Evolutionary conservation across 2,797 vertebrate species (phyloP).

Genomic region (Cephalopachus bancanus): DNA sequence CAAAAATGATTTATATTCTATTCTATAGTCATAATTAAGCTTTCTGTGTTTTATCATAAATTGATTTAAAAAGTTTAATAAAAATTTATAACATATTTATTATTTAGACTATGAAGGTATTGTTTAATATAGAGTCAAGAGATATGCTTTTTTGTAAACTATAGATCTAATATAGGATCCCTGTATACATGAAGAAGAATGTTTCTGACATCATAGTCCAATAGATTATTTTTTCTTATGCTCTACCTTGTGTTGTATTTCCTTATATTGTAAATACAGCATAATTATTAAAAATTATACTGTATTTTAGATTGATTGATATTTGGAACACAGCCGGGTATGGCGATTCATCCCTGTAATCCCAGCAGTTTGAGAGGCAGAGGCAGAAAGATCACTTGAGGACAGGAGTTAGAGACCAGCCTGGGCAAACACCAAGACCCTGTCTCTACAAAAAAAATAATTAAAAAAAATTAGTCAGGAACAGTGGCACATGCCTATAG

Average conservation of each 20-base stretch:
- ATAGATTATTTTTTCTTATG: background rate
- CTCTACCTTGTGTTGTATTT: background rate
- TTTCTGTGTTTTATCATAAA: background rate
- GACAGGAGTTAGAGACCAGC: too few relatives aligned
- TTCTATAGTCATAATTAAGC: background rate
- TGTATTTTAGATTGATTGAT: background rate
- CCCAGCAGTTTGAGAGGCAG: too few relatives aligned
- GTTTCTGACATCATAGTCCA: background rate
- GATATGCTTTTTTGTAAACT: background rate
- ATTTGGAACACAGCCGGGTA: background rate
- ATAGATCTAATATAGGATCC: background rate
- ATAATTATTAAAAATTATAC: background rate
- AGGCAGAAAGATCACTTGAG: too few relatives aligned
- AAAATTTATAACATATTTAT: background rate
- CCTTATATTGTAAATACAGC: background rate
- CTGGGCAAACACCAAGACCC: too few relatives aligned
- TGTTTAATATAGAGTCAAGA: background rate
- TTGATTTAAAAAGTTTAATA: conserved; percentile 6
- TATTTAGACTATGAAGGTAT: background rate
- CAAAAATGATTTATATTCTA: background rate
- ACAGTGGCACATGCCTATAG: too few relatives aligned
- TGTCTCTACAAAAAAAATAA: too few relatives aligned
- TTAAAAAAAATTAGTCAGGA: too few relatives aligned
- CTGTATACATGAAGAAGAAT: background rate
- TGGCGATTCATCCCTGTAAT: too few relatives aligned